These are phyloP conservation scores for Corynorhinus townsendii DNA, from an alignment of 2,113 vertebrate species.

Conservation along the genomic window DNA sequence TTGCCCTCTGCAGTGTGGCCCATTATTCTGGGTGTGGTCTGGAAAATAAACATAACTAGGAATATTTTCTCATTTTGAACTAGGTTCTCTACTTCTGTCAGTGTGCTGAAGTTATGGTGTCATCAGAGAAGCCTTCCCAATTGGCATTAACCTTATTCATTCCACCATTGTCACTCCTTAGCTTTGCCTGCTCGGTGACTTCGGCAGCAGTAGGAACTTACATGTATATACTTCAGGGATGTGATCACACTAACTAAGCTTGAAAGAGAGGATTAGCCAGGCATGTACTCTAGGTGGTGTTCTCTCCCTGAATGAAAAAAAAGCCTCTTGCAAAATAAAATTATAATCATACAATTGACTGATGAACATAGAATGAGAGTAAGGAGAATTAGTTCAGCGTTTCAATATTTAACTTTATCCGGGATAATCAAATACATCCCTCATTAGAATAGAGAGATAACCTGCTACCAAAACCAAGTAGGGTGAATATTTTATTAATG, in stretches of 20 bases:
- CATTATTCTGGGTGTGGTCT: neutral
- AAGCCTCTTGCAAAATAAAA: neutral
- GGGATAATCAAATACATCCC: neutral
- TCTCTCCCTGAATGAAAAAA: slow-evolving; percentile 20
- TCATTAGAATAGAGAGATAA: neutral
- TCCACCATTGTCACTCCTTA: neutral
- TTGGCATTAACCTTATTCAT: neutral
- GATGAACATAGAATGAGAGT: neutral
- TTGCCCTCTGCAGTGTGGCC: neutral
- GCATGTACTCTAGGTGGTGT: neutral
- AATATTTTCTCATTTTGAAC: neutral
- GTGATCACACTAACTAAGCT: neutral
- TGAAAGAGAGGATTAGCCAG: slow-evolving; percentile 2
- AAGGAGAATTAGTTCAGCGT: neutral
- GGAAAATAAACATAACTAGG: neutral
- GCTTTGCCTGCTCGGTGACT: neutral
- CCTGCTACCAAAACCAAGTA: neutral
- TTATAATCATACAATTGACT: neutral
- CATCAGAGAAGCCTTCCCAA: neutral
- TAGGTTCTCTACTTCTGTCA: neutral
- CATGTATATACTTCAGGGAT: neutral
- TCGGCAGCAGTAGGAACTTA: neutral
- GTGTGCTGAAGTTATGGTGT: too few species aligned
- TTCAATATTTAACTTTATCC: neutral
- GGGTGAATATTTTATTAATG: neutral